These are phyloP conservation scores for Mongoloraphidia duomilia DNA, from an alignment of 2,888 invertebrate genomes.

Conservation along the genomic window DNA sequence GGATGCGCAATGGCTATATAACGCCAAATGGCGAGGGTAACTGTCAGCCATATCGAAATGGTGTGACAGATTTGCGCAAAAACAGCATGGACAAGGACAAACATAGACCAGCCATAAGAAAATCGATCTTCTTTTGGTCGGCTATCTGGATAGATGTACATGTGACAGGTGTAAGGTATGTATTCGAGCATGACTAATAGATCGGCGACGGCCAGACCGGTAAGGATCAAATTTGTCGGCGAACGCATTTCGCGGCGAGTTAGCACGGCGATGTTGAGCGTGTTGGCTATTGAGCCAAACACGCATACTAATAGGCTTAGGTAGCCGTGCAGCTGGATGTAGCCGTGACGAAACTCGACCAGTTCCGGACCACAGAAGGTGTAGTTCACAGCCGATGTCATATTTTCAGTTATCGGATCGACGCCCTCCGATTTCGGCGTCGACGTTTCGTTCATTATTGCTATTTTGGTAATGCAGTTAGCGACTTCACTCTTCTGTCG, in stretches of 20 bases:
- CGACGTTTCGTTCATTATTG: too few relatives aligned
- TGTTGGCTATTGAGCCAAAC: constrained; percentile 80
- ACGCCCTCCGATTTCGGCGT: too few relatives aligned
- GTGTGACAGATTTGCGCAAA: constrained; percentile 82
- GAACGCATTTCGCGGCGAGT: constrained; percentile 82
- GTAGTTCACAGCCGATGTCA: background rate
- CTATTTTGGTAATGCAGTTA: too few relatives aligned
- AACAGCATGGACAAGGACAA: constrained; percentile 80
- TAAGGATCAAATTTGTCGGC: constrained; percentile 83
- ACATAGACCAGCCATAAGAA: constrained; percentile 64
- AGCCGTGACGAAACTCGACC: constrained; percentile 45
- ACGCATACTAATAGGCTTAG: constrained; percentile 75
- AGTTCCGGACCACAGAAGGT: constrained; percentile 26
- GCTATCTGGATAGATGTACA: constrained; percentile 49
- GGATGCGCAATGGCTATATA: constrained; percentile 77
- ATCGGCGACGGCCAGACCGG: constrained; percentile 81
- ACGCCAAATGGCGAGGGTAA: constrained; percentile 85
- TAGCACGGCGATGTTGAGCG: constrained; percentile 82
- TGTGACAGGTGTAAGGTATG: constrained; percentile 76
- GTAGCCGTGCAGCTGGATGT: constrained; percentile 68
- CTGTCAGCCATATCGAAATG: constrained; percentile 85
- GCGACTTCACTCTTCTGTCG: too few relatives aligned
- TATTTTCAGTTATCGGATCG: too few relatives aligned
- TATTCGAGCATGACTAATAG: constrained; percentile 90
- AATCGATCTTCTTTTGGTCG: constrained; percentile 37